Conservation (phyloP, 2,797 vertebrate species). For the Graptemys geographica region DNA sequence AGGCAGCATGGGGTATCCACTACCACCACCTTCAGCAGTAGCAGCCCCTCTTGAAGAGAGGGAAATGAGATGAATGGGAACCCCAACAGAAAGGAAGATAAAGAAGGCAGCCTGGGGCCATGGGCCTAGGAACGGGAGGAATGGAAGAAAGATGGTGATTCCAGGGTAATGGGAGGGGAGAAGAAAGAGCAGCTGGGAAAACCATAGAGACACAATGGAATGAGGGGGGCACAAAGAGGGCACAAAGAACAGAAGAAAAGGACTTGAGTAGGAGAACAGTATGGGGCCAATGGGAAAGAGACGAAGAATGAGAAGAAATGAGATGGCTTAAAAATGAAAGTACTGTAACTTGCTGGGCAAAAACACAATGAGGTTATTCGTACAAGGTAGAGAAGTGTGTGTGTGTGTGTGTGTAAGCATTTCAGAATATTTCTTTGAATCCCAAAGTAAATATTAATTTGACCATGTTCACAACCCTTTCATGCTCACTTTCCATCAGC, state of each 20-base stretch:
- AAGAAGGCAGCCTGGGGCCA: neutral
- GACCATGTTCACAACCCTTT: neutral
- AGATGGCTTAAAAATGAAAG: conserved; percentile 12
- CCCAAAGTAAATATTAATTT: neutral
- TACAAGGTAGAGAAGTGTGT: neutral
- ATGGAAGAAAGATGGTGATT: neutral
- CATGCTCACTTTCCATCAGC: neutral
- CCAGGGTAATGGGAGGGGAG: neutral
- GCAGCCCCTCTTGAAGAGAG: neutral
- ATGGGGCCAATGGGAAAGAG: neutral
- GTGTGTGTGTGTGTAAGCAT: neutral
- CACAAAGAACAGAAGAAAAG: neutral
- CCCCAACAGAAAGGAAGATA: neutral
- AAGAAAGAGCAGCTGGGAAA: neutral
- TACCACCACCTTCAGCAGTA: neutral
- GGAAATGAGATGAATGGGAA: neutral
- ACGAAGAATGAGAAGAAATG: neutral
- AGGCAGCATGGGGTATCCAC: neutral
- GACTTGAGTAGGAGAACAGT: no score
- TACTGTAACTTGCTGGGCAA: neutral
- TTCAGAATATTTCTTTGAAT: neutral
- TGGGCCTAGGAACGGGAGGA: neutral
- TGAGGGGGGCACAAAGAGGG: neutral
- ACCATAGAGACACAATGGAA: neutral
- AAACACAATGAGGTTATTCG: neutral